Evolutionary conservation across 2,797 vertebrate species (phyloP).

Genomic region (Rhynchonycteris naso): DNA sequence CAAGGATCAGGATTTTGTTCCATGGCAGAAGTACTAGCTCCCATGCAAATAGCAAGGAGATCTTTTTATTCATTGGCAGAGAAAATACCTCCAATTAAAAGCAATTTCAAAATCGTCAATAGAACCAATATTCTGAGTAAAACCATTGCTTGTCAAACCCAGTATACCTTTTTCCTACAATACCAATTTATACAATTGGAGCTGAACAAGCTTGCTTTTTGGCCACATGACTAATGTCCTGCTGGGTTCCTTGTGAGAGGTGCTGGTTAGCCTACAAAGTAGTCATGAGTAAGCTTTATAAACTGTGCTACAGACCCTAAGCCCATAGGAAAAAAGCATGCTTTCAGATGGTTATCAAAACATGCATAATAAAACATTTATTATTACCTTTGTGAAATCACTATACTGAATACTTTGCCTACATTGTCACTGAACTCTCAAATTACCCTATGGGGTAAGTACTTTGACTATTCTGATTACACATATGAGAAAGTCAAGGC

Average conservation of each 20-base stretch:
- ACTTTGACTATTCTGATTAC: not conserved
- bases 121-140: constrained; percentile 13
- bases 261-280: not conserved
- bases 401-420: not conserved
- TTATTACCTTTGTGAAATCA: not conserved
- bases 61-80: not conserved
- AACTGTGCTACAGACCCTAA: not conserved
- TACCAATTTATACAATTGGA: not conserved
- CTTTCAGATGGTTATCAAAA: not conserved
- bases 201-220: not conserved
- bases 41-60: not conserved
- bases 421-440: not conserved
- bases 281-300: not conserved
- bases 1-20: not conserved
- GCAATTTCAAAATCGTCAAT: not conserved
- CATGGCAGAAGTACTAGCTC: not conserved
- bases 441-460: not conserved
- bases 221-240: not conserved
- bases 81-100: constrained; percentile 20
- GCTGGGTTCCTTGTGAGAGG: not conserved
- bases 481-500: not conserved
- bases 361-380: not conserved
- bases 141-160: not conserved
- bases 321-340: not conserved
- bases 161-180: not conserved